Evolutionary conservation across 2,797 vertebrate species (phyloP), one percentile per base, ranked within the genome.

Genomic region (Manis javanica): DNA sequence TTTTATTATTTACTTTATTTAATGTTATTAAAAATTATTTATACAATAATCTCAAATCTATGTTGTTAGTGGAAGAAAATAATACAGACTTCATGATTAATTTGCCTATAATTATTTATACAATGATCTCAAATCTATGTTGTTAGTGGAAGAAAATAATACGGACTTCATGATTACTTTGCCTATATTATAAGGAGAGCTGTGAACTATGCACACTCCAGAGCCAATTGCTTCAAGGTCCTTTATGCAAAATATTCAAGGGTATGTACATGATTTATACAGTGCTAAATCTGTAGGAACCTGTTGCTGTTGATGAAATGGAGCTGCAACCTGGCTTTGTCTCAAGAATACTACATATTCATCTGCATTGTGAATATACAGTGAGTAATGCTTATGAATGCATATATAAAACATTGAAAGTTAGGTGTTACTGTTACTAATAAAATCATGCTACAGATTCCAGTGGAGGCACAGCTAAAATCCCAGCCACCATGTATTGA

Each of bases 91-190:
- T 91, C 78, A 23, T 85, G 34, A 34, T 34, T 34, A 34, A 34
- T 34, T 34, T 34, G 34, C 34, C 34, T 34, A 34, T 34, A 75
- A 4, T 75, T 75, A 75, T 88, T 53, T 90, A 92, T 69, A 81
- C 13, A 93, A 53, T 66, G 15, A 94, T 81, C 42, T 95, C 26
- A 88, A 84, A 87, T 74, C 68, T 93, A 34, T 66, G 29, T 31
- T 94, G 10, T 34, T 93, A 83, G 46, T 51, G 66, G 34, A 88
- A 92, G 53, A 95, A 93, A 88, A 75, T 71, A 90, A 77, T 75
- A 53, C 68, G 46, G 11, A 82, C 39, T 84, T 91, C 78, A 23
- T 85, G n/a, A 96, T 92, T 68, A 82, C 2, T 68, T 90, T 39
- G 10, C 34, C 74, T 8, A 39, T 82, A 94, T 78, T 95, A 19